These are phyloP conservation scores for Dione juno DNA, from an alignment of 2,888 invertebrate genomes.

Conservation along the genomic window DNA sequence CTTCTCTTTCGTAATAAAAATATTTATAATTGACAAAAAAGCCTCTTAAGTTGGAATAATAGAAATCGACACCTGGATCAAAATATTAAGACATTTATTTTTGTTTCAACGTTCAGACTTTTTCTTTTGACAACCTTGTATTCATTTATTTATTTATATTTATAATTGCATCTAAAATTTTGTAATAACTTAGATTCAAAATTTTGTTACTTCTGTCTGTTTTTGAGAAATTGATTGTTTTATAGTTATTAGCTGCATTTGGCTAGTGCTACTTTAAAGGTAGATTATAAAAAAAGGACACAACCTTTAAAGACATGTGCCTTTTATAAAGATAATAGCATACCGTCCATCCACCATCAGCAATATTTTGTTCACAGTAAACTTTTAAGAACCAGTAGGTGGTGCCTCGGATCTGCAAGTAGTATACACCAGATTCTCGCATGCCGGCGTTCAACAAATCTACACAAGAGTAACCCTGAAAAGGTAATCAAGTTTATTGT, in stretches of 20 bases:
- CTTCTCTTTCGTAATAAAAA: not conserved
- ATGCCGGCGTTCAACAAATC: slow-evolving; percentile 93
- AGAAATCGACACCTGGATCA: slow-evolving; percentile 11
- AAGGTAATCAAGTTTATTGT: slow-evolving; percentile 45
- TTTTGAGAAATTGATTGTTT: not conserved
- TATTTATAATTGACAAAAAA: slow-evolving; percentile 6
- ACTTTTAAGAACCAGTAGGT: slow-evolving; percentile 97
- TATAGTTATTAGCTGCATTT: not conserved
- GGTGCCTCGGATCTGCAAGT: slow-evolving; percentile 94
- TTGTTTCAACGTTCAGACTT: not conserved
- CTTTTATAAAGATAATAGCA: slow-evolving; percentile 58
- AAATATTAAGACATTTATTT: slow-evolving; percentile 4
- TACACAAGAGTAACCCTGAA: slow-evolving; percentile 93
- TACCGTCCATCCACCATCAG: slow-evolving; percentile 97
- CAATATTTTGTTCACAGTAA: slow-evolving; percentile 93
- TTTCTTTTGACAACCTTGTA: slow-evolving; percentile 13
- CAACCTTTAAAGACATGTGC: not conserved
- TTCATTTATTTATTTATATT: slow-evolving; percentile 12
- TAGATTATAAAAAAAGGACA: not conserved
- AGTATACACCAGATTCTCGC: slow-evolving; percentile 94
- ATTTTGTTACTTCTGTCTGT: not conserved
- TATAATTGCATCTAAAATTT: slow-evolving; percentile 11
- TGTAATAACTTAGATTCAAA: not conserved
- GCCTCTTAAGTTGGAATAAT: not conserved
- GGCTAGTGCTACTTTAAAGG: not conserved